Base-by-base conservation (phyloP, 1,140 invertebrate genomes). In the Drosophila sucinea region DNA sequence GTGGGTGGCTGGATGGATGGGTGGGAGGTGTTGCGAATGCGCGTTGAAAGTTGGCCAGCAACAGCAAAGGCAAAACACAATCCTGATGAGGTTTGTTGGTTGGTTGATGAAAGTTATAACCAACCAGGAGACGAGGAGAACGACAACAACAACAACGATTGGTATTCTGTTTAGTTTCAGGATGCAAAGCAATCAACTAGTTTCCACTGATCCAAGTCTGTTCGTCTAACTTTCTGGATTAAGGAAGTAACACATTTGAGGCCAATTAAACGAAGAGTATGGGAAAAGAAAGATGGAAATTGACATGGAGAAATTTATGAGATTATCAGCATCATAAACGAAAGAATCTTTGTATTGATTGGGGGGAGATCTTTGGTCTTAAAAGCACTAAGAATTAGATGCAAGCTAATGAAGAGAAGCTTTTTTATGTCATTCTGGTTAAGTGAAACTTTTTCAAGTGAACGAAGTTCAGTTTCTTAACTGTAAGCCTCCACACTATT, bases 1-100 rank as follows among this genome's bases (percentile, higher is more conserved):
- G 41, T 32, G 67, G 44, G 23, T 10, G n/a, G 30, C n/a, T 23
- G 7, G 33, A 1, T 35, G 4, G 38, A 10, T 27, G 23, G 33
- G 25, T 25, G 17, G 56, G 2, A 10, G 11, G 17, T 11, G 3
- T n/a, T 10, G 25, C 8, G 7, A 35, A 44, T 17, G 3, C 66
- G 40, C 75, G 68, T 71, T 75, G 71, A 87, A 86, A 82, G 75
- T 87, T 87, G 75, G 62, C 76, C 73, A 63, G 81, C 73, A 68
- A 72, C 73, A 70, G 76, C 69, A 51, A 51, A 4, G n/a, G 40
- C 30, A 38, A 17, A 17, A 38, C 10, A 40, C 3, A 11, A 51
- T 63, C 35, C 55, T 67, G 40, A 40, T 57, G 11, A 25, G 29
- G 25, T 25, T 63, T 51, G 44, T 51, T 51, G 44, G 44, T n/a